phyloP scores from a whole-genome alignment of 2,113 vertebrate genomes.

The Indicator indicator region DNA sequence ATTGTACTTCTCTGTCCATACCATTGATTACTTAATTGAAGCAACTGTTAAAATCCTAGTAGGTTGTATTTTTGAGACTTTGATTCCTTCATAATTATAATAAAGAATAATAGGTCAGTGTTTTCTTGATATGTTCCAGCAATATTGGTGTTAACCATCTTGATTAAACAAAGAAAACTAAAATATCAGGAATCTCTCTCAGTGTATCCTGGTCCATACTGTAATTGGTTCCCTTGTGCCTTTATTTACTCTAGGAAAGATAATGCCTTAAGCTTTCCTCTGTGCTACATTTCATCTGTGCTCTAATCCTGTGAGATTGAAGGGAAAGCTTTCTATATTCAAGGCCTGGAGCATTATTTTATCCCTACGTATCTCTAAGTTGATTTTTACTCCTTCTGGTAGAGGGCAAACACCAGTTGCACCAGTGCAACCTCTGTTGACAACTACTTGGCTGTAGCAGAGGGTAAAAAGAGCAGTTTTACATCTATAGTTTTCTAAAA shows the following conservation, averaged over 20 bases:
- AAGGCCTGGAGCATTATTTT: not conserved
- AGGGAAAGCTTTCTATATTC: not conserved
- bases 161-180: not conserved
- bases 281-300: no score
- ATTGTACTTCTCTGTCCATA: rapidly evolving
- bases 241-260: not conserved
- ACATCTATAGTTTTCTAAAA: not conserved
- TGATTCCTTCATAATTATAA: not conserved
- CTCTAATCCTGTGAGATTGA: not conserved
- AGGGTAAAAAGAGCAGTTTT: not conserved
- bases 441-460: rapidly evolving
- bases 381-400: rapidly evolving
- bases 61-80: not conserved
- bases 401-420: no score
- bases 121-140: not conserved
- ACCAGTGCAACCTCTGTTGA: not conserved
- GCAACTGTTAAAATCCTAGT: not conserved
- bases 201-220: rapidly evolving
- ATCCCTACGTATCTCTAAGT: not conserved
- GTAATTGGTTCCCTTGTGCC: not conserved
- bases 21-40: not conserved
- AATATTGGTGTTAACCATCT: not conserved
- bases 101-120: not conserved
- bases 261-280: not conserved
- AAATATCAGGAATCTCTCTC: not conserved